Percentiles rank a stretch among this genome's conserved stretches.
These are phyloP conservation scores for Petroica traversi DNA, from an alignment of 2,113 vertebrate genomes.

Conservation along the genomic window DNA sequence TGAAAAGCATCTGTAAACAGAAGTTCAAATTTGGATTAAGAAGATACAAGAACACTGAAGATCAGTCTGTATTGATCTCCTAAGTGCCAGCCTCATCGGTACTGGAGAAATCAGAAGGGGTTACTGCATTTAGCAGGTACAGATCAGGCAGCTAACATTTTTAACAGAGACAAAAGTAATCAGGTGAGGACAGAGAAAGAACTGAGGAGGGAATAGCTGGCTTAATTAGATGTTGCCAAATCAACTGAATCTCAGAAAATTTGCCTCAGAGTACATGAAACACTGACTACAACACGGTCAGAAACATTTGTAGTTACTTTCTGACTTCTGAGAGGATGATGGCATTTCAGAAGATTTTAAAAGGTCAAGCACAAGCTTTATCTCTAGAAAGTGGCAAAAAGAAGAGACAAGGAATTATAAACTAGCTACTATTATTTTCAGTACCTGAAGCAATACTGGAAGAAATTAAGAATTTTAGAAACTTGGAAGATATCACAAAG, in stretches of 20 bases:
- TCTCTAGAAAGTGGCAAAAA: background rate
- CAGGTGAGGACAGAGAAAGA: background rate
- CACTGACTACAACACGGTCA: background rate
- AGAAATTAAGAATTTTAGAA: background rate
- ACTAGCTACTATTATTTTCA: background rate
- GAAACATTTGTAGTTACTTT: background rate
- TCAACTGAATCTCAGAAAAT: background rate
- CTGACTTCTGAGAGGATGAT: background rate
- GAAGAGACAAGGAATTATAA: background rate
- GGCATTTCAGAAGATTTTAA: constrained; percentile 22
- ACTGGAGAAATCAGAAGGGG: background rate
- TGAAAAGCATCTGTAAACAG: background rate
- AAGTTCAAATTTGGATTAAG: background rate
- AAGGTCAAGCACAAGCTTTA: constrained; percentile 27
- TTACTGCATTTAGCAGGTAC: background rate
- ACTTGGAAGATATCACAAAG: background rate
- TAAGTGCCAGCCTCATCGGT: background rate
- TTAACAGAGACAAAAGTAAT: background rate
- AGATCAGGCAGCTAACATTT: background rate
- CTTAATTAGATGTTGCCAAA: constrained; percentile 1
- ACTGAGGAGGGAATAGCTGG: background rate
- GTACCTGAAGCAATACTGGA: background rate
- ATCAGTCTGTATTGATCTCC: background rate
- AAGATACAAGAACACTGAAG: background rate
- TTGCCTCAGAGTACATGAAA: background rate